phyloP scores from a whole-genome alignment of 2,113 vertebrate species.

The Cyanoderma ruficeps region DNA sequence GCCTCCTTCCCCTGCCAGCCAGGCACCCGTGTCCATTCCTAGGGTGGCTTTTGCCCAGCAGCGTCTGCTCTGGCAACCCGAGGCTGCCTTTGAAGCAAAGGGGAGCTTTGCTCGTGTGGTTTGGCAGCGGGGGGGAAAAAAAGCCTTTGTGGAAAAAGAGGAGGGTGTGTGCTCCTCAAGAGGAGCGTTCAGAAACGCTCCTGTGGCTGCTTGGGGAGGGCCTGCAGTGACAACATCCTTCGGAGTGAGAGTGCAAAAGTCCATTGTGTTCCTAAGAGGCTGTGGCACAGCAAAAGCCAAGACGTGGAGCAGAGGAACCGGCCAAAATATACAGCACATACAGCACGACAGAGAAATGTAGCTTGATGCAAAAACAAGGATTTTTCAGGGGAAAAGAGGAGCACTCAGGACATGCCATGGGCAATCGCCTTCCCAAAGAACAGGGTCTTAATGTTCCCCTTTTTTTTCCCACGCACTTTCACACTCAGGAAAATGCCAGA shows the following conservation, averaged over 20 bases:
- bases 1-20: background rate
- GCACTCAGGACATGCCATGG: background rate
- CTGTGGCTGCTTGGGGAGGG: background rate
- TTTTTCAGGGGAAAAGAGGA: background rate
- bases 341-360: background rate
- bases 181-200: background rate
- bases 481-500: background rate
- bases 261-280: background rate
- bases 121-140: background rate
- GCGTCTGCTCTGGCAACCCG: background rate
- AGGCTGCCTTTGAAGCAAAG: background rate
- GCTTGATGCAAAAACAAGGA: background rate
- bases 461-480: background rate
- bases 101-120: background rate
- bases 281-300: background rate
- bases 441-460: accelerated
- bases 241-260: background rate
- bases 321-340: background rate
- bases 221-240: background rate
- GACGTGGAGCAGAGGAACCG: background rate
- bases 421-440: background rate
- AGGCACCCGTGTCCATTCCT: background rate
- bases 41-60: background rate
- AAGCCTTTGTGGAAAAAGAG: background rate
- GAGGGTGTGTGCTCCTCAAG: background rate